phyloP scores from a whole-genome alignment of 2,797 vertebrate species.

The Squalus acanthias region DNA sequence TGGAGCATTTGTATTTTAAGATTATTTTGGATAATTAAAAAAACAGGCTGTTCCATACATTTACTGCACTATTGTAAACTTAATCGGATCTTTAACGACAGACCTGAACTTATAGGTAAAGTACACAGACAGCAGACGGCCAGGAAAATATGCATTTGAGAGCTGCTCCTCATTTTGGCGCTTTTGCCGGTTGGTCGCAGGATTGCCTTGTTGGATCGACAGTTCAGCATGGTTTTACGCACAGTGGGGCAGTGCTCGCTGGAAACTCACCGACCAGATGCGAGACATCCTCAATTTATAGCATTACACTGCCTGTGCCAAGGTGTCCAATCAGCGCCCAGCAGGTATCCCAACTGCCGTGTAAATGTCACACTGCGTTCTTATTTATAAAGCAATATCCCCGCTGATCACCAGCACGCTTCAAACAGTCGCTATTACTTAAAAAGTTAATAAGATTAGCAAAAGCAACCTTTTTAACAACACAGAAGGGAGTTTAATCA shows the following conservation, averaged over 20 bases:
- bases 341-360: conserved; percentile 46
- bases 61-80: neutral
- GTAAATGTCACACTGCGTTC: conserved; percentile 49
- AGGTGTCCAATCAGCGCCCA: conserved; percentile 49
- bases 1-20: neutral
- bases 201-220: neutral
- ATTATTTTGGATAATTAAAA: neutral
- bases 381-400: conserved; percentile 51
- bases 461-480: neutral
- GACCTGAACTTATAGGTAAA: conserved; percentile 50
- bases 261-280: neutral
- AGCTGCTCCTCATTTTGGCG: conserved; percentile 43
- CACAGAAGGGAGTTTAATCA: conserved; percentile 25
- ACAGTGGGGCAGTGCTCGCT: neutral
- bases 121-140: conserved; percentile 49
- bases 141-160: conserved; percentile 40
- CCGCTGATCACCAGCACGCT: neutral
- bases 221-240: conserved; percentile 39
- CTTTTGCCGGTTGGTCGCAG: conserved; percentile 40
- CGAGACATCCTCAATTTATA: conserved; percentile 42
- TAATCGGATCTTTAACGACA: conserved; percentile 5
- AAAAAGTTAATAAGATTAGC: neutral
- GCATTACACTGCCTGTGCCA: conserved; percentile 38
- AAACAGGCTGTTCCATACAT: neutral
- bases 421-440: neutral